Percentiles rank a stretch among this genome's conserved stretches.
These are phyloP conservation scores for Scylla paramamosain DNA, from an alignment of 1,140 invertebrate species.

Conservation along the genomic window DNA sequence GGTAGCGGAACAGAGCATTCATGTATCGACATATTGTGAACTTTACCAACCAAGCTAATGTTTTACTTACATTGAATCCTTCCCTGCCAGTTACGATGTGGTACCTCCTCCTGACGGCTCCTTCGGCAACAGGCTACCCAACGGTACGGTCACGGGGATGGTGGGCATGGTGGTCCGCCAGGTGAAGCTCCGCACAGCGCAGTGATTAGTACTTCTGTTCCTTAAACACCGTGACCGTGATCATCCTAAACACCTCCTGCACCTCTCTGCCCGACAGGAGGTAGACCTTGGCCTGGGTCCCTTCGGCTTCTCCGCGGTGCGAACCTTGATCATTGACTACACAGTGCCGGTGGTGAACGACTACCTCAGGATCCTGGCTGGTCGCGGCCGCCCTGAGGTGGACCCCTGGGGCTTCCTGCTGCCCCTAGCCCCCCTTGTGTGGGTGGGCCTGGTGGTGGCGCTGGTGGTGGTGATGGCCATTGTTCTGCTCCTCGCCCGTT, in stretches of 20 bases:
- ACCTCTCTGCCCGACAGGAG: background rate
- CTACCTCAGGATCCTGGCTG: slow-evolving; percentile 28
- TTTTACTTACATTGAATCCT: no score
- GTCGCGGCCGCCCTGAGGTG: background rate
- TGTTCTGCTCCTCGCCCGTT: background rate
- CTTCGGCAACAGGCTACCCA: slow-evolving; percentile 25
- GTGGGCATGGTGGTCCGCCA: slow-evolving; percentile 37
- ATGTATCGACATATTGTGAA: no score
- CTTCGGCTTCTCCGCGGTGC: background rate
- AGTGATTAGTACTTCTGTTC: background rate
- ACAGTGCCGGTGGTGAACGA: slow-evolving; percentile 1
- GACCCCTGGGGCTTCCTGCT: slow-evolving; percentile 28
- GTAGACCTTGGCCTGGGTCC: slow-evolving; percentile 23
- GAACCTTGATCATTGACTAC: slow-evolving; percentile 13
- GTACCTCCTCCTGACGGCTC: background rate
- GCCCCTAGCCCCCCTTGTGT: background rate
- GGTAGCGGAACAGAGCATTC: no score
- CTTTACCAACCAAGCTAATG: no score
- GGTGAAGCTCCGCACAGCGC: background rate
- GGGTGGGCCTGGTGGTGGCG: background rate
- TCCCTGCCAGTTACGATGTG: background rate
- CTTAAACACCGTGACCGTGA: background rate
- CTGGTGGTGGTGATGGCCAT: background rate
- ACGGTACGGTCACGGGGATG: slow-evolving; percentile 40
- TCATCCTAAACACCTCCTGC: background rate